Percentiles rank a stretch among this genome's conserved stretches.
Evolutionary conservation across 2,888 invertebrate species (phyloP).

Genomic region (Tyria jacobaeae): DNA sequence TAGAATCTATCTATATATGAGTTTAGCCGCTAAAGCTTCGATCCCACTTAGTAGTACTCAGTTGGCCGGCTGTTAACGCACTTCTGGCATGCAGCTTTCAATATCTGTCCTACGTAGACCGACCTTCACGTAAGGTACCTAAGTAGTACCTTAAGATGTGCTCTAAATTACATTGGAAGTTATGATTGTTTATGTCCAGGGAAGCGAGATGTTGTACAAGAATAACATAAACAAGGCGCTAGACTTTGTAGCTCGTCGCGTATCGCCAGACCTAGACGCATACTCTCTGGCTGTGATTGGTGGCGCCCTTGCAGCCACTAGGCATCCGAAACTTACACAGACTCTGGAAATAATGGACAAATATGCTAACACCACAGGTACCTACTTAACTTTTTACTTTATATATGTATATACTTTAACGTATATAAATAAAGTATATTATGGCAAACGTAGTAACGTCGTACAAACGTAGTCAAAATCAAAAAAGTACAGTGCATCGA

Average conservation of each 20-base stretch:
- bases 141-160: not conserved
- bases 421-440: no score
- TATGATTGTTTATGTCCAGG: conserved; percentile 51
- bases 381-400: no score
- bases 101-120: not conserved
- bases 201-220: conserved; percentile 82
- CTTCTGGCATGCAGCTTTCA: no score
- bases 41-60: no score
- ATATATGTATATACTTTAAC: no score
- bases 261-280: conserved; percentile 88
- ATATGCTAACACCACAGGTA: conserved; percentile 82
- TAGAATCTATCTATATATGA: no score
- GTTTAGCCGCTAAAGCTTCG: no score
- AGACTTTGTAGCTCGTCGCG: conserved; percentile 90
- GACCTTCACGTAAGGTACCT: no score
- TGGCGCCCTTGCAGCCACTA: conserved; percentile 91
- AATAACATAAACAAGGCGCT: conserved; percentile 91
- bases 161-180: not conserved
- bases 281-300: conserved; percentile 92
- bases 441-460: no score
- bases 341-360: conserved; percentile 84
- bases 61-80: no score
- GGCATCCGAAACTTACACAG: conserved; percentile 89
- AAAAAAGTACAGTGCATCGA: no score
- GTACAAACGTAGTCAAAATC: no score